Base-by-base conservation (phyloP, 2,113 vertebrate species). In the Tenebrosternarchus preto region DNA sequence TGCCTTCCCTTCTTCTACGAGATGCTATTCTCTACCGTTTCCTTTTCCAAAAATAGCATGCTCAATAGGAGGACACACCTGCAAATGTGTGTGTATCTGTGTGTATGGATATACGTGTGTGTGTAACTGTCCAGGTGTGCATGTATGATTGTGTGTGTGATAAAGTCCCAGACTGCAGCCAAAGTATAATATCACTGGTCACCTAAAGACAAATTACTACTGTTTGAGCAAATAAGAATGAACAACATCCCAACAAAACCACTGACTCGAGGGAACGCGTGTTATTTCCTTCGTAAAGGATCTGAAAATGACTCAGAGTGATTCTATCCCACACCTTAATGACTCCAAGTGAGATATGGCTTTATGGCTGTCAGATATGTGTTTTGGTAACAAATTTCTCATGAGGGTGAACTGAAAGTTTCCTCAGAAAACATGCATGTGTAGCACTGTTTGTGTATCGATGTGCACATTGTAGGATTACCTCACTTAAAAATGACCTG, bases 31-130 rank as follows among this genome's bases (percentile, higher is more conserved):
- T 88, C 63, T 79, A 31, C 50, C 15, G 16, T 61, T 92, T 93
- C 92, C 89, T 57, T 69, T 69, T 69, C 80, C 80, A 80, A 74
- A 76, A 61, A 79, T 31, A 74, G 78, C 78, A 56, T 53, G 74
- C 27, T 4, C 36, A 81, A 83, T 83, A 82, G 68, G 84, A 88
- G 91, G 92, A 92, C 83, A 88, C 90, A 93, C 89, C 91, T 93
- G 92, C 87, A 22, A 78, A 76, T 29, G 25, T 64, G 70, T 39
- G 15, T 70, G 11, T 81, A 15, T 17, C 12, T 78, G 39, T 68
- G 31, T 76, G 11, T 50, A 12, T 15, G 11, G 1, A 43, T 43
- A 43, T 31, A 31, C 63, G 7, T 43, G 20, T 61, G 64, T 56
- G n/a, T 46, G n/a, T n/a, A n/a, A n/a, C n/a, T n/a, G n/a, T n/a